A percentile compares a stretch with the other conserved stretches of the same genome.
Evolutionary conservation across 2,113 vertebrate species (phyloP).

Genomic region (Ramphastos sulfuratus): DNA sequence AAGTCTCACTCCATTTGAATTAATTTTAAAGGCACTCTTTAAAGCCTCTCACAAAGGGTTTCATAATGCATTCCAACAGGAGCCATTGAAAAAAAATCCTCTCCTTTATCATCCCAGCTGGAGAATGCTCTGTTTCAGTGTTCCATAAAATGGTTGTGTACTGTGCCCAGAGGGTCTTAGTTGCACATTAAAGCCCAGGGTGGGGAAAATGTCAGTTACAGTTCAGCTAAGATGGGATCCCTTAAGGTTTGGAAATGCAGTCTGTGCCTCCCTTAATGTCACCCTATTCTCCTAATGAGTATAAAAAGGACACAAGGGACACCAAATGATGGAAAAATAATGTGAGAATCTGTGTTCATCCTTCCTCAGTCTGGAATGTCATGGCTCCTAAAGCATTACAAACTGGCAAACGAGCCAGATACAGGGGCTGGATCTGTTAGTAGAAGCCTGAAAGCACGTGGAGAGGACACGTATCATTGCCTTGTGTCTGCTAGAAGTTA

Average conservation of each 20-base stretch:
- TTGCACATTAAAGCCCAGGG: constrained; percentile 27
- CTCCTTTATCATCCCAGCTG: constrained; percentile 45
- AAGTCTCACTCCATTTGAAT: constrained; percentile 30
- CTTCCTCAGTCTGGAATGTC: neutral
- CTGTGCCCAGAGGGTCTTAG: constrained; percentile 40
- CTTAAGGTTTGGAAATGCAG: constrained; percentile 35
- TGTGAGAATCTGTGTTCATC: neutral
- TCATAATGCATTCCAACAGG: constrained; percentile 17
- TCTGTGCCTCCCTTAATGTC: constrained; percentile 18
- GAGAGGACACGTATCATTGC: neutral
- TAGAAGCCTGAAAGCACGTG: neutral
- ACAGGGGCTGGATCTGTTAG: neutral
- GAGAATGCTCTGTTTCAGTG: constrained; percentile 35
- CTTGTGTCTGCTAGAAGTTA: neutral
- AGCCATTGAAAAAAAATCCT: neutral
- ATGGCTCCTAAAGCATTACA: neutral
- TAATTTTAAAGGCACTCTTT: constrained; percentile 43
- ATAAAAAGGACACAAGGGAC: constrained; percentile 22
- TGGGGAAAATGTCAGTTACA: constrained; percentile 60
- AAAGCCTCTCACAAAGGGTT: constrained; percentile 38
- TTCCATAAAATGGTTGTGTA: constrained; percentile 11
- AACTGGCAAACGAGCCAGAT: neutral
- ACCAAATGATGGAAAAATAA: constrained; percentile 40
- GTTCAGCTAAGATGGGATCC: constrained; percentile 36
- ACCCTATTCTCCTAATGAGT: constrained; percentile 19